phyloP scores from a whole-genome alignment of 2,797 vertebrate genomes.

The Taeniopygia guttata region DNA sequence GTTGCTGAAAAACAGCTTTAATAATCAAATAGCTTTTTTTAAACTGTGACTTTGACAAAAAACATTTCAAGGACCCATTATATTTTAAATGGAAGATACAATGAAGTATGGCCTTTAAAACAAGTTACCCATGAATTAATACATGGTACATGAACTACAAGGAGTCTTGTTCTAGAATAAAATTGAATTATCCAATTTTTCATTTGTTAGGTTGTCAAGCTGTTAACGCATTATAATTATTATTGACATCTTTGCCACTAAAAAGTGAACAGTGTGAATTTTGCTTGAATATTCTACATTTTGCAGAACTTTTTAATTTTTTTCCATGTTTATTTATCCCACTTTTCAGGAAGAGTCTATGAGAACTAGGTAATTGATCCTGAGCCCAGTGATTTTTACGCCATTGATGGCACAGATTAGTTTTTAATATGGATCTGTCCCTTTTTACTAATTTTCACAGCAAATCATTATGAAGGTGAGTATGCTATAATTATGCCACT shows the following conservation, averaged over 20 bases:
- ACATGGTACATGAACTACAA: neutral
- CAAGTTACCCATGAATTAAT: neutral
- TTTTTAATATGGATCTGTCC: neutral
- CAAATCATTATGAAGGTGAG: neutral
- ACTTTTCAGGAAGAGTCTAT: neutral
- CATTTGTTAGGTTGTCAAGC: neutral
- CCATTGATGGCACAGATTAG: neutral
- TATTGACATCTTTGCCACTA: neutral
- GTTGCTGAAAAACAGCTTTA: accelerated
- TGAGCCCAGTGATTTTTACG: neutral
- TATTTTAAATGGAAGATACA: neutral
- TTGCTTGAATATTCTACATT: neutral
- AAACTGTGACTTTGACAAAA: neutral
- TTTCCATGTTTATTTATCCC: neutral
- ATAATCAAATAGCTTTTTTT: neutral
- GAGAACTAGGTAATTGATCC: neutral
- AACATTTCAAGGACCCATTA: neutral
- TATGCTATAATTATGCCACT: neutral
- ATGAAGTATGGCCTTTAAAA: neutral
- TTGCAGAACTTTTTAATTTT: neutral
- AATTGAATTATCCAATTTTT: neutral
- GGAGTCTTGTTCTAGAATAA: neutral
- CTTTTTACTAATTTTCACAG: neutral
- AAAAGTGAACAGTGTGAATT: neutral
- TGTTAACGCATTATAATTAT: neutral